Evolutionary conservation across 2,113 vertebrate species (phyloP), one percentile per base, ranked within the genome.

Genomic region (Sphaerodactylus townsendi): DNA sequence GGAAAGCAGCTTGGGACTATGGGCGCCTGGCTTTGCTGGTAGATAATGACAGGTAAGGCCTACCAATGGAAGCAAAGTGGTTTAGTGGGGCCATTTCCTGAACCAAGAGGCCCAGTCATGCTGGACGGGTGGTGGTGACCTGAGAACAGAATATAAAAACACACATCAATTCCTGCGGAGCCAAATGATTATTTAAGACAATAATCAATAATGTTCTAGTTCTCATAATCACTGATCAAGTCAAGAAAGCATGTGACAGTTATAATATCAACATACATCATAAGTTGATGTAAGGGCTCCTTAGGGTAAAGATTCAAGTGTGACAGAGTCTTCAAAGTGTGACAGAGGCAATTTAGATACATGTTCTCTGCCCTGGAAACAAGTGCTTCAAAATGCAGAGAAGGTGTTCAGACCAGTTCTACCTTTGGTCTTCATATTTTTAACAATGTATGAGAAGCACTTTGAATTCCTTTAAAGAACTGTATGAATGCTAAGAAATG

Each of bases 1-100:
- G 98, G 92, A 99, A 99, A 94, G 98, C 99, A 0, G 98, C 98
- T 1, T 99, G 99, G 99, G 98, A 99, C 93, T 99, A 99, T 0
- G 99, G 98, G 14, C 98, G 98, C 74, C 94, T 99, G 92, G 98
- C 97, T 1, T 94, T 99, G 90, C 96, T 99, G 72, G 98, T 99
- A 95, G 97, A 98, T 90, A 98, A 99, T 72, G 98, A 99, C 93
- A 99, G 99, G 98, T 99, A 89, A 96, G 94, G 50, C 25, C 73
- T 59, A 48, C n/a, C 13, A 3, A 50, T 30, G 15, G 71, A 25
- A 9, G 37, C 41, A 19, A 2, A 23, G 1, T 62, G 33, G 73
- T 30, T 30, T 68, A 65, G 56, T 23, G 3, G 56, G 30, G 0
- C 14, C 4, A 39, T 78, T 77, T 82, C 11, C 44, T 3, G 1